Evolutionary conservation across 1,140 invertebrate genomes (phyloP).

Genomic region (Solenopsis invicta): DNA sequence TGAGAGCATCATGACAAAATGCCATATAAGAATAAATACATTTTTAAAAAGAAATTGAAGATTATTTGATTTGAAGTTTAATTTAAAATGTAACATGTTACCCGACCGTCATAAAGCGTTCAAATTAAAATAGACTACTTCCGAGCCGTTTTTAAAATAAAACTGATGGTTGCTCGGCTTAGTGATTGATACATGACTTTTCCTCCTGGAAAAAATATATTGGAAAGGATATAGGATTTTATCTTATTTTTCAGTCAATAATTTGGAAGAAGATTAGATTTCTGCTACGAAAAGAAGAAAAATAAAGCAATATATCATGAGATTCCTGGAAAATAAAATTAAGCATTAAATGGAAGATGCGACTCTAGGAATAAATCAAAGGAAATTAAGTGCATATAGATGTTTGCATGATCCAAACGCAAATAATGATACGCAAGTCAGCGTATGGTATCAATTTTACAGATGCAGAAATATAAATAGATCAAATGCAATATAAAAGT

Average conservation of each 20-base stretch:
- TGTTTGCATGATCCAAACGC: too few species aligned
- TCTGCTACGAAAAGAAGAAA: background rate
- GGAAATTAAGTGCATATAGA: too few species aligned
- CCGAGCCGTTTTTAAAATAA: background rate
- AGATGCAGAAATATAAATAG: too few species aligned
- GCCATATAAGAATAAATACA: background rate
- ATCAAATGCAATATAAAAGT: too few species aligned
- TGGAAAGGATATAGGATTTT: too few species aligned
- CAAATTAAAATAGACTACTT: background rate
- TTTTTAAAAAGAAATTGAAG: background rate
- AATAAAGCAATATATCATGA: background rate
- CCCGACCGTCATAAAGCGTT: background rate
- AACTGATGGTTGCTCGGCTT: background rate
- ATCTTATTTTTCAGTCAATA: background rate
- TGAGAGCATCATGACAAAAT: background rate
- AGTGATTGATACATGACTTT: background rate
- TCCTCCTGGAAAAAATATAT: background rate
- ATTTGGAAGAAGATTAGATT: background rate
- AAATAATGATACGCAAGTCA: too few species aligned
- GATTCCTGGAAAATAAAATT: background rate
- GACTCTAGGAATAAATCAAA: too few species aligned
- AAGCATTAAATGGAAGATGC: too few species aligned
- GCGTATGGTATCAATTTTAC: too few species aligned
- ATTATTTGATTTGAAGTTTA: background rate
- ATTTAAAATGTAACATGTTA: background rate